Percentiles rank a stretch among this genome's conserved stretches.
Evolutionary conservation across 2,888 invertebrate species (phyloP).

Genomic region (Watsonalla cultraria): DNA sequence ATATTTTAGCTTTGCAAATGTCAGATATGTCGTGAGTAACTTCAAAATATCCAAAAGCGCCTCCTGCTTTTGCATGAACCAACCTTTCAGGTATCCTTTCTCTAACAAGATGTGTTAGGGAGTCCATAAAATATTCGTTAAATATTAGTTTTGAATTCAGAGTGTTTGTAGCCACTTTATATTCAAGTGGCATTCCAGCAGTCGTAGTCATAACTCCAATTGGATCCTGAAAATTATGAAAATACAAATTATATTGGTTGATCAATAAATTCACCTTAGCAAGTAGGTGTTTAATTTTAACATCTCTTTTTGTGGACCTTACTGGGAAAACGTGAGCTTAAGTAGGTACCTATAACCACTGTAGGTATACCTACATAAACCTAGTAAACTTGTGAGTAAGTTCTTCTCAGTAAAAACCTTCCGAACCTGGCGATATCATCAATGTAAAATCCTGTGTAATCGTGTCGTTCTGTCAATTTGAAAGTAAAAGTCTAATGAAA

Average conservation of each 20-base stretch:
- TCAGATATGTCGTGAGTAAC: slow-evolving; percentile 89
- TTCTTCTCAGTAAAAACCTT: no score
- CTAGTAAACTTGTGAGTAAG: no score
- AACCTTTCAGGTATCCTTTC: slow-evolving; percentile 95
- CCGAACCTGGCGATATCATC: no score
- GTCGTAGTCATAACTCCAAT: slow-evolving; percentile 83
- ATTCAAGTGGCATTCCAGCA: slow-evolving; percentile 86
- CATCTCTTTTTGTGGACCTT: no score
- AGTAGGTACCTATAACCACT: no score
- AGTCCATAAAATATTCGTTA: slow-evolving; percentile 86
- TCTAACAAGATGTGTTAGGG: slow-evolving; percentile 86
- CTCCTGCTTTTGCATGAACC: slow-evolving; percentile 95
- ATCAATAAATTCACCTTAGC: no score
- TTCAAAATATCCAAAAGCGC: slow-evolving; percentile 91
- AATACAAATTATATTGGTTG: background rate
- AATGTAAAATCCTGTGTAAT: no score
- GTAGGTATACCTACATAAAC: no score
- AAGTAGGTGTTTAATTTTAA: no score
- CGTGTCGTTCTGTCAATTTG: no score
- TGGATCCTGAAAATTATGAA: slow-evolving; percentile 53
- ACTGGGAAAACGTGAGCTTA: no score
- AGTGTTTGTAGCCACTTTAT: slow-evolving; percentile 81
- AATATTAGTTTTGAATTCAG: slow-evolving; percentile 88
- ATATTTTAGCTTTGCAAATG: slow-evolving; percentile 86
- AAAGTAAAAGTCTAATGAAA: no score